Base-by-base conservation (phyloP, 2,797 vertebrate species). In the Crocidura indochinensis region DNA sequence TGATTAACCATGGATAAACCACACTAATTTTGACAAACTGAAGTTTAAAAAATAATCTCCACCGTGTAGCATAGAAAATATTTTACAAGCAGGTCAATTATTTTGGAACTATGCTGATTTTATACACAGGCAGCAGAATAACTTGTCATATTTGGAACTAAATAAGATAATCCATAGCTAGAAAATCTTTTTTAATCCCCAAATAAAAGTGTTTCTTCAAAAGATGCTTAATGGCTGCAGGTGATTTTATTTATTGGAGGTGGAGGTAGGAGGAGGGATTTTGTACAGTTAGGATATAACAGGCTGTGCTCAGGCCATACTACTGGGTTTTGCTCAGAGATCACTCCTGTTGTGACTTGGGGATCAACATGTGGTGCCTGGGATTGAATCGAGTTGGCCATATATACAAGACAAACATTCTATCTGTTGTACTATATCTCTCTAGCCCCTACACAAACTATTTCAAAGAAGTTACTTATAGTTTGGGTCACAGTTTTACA, bases 61-160 rank as follows among this genome's bases (percentile, higher is more conserved):
- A 65, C 17, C 10, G 86, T 87, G 27, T 72, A 73, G 1, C 87
- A 72, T 38, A 68, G 56, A 81, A 84, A 90, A 20, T 81, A 6
- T 49, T 87, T 90, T 76, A 75, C 29, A 78, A 56, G 26, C 17
- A 53, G 27, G 29, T 88, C 8, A 11, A 90, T 86, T 67, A 84
- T 88, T 81, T 78, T 77, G 73, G 10, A 77, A 8, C 62, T 80
- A 81, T 20, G 2, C 51, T 68, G 64, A 14, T 75, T 88, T 53
- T 79, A 2, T n/a, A 74, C 90, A 92, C n/a, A 71, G 49, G 15
- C 87, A 84, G 65, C 85, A 51, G 75, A 69, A 77, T 90, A 71
- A 75, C 26, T 24, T 8, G 65, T 95, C 46, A 46, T 80, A 91
- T 87, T 80, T 65, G 53, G 62, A 89, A 73, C 2, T 27, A 0